phyloP scores from a whole-genome alignment of 1,140 invertebrate genomes.

The Caerostris darwini region DNA sequence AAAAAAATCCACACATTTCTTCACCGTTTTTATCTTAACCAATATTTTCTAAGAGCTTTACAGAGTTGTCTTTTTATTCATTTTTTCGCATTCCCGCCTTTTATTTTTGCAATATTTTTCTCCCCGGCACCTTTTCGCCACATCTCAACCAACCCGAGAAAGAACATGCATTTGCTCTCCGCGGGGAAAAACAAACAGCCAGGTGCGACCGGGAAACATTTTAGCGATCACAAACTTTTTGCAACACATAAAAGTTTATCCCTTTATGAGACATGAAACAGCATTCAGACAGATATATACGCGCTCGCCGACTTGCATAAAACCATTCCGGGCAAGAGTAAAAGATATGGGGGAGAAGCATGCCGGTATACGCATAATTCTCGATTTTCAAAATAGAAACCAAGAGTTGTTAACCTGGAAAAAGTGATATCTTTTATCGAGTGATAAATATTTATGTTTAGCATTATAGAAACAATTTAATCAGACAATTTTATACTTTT shows the following conservation, averaged over 20 bases:
- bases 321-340: not conserved
- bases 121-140: not conserved
- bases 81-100: not conserved
- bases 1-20: not conserved
- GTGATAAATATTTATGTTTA: not conserved
- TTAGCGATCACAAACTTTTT: slow-evolving; percentile 60
- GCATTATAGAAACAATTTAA: not conserved
- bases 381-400: not conserved
- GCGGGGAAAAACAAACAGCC: slow-evolving; percentile 27
- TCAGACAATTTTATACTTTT: not conserved
- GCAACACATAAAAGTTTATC: slow-evolving; percentile 47
- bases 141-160: not conserved
- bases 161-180: slow-evolving; percentile 46
- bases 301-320: not conserved
- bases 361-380: not conserved
- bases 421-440: not conserved
- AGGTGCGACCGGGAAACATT: slow-evolving; percentile 63
- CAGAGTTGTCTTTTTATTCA: slow-evolving; percentile 16
- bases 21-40: slow-evolving; percentile 40
- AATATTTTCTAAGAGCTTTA: slow-evolving; percentile 48
- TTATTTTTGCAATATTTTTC: not conserved
- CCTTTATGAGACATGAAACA: slow-evolving; percentile 63
- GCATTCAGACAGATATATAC: slow-evolving; percentile 43
- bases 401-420: not conserved
- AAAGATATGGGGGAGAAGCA: not conserved